Evolutionary conservation across 2,888 invertebrate genomes (phyloP).

Genomic region (Adelognathus sp.): DNA sequence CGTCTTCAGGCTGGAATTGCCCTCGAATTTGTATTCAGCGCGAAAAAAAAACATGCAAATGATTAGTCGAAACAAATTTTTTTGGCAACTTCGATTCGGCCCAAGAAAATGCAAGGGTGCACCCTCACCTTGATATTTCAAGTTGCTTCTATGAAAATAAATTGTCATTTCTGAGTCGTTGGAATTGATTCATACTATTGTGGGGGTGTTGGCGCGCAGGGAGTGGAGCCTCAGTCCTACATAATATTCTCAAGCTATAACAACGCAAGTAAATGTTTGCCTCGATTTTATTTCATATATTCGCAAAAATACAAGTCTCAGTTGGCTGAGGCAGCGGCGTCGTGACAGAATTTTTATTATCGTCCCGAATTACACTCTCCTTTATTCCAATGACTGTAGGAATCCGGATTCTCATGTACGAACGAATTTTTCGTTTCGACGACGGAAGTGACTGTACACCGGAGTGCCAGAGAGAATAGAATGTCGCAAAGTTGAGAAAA

Average conservation of each 20-base stretch:
- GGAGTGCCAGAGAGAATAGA: conserved; percentile 49
- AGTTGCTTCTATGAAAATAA: no score
- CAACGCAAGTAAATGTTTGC: neutral
- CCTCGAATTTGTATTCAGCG: no score
- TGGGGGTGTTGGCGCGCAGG: no score
- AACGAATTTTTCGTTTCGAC: neutral
- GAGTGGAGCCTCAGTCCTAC: neutral
- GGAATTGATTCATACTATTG: neutral
- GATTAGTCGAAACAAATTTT: no score
- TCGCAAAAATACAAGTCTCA: neutral
- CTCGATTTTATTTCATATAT: neutral
- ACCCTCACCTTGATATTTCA: no score
- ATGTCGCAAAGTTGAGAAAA: neutral
- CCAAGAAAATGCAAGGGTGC: no score
- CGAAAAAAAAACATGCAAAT: no score
- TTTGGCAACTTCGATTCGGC: no score
- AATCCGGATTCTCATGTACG: neutral
- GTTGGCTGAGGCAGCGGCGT: no score
- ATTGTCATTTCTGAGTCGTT: no score
- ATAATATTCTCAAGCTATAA: conserved; percentile 23
- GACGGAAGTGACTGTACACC: conserved; percentile 44
- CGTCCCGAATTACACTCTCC: neutral
- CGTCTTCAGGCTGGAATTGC: no score
- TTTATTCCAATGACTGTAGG: conserved; percentile 10
- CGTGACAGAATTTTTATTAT: conserved; percentile 6